Conservation (phyloP, 2,797 vertebrate species). For the Synanceia verrucosa region DNA sequence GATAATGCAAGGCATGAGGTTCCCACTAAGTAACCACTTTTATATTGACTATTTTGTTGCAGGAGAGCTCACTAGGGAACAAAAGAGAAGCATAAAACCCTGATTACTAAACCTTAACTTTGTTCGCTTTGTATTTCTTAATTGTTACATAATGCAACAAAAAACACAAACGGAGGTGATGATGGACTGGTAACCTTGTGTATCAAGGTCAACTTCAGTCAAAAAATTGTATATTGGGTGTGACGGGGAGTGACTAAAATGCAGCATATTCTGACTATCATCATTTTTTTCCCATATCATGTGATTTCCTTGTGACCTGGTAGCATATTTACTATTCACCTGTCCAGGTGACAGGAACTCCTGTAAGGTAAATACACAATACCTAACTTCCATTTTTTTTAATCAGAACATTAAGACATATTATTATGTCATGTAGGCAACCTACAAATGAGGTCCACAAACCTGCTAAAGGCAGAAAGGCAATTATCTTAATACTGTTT, state of each 20-base stretch:
- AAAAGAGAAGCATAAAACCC: background rate
- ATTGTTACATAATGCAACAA: background rate
- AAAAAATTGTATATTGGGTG: background rate
- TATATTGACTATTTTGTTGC: background rate
- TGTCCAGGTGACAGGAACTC: background rate
- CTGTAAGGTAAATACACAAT: background rate
- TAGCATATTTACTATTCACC: background rate
- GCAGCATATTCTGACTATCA: background rate
- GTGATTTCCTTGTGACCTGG: background rate
- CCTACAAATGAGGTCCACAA: background rate
- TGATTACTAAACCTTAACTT: background rate
- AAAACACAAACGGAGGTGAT: background rate
- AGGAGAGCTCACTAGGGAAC: background rate
- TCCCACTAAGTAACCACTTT: background rate
- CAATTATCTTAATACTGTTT: slow-evolving; percentile 65
- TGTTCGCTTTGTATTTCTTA: background rate
- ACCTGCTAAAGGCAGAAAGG: slow-evolving; percentile 44
- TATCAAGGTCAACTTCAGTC: background rate
- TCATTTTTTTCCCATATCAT: background rate
- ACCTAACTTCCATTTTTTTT: background rate
- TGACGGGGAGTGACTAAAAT: background rate
- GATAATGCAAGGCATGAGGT: background rate
- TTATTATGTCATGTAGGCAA: background rate
- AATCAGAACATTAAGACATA: background rate
- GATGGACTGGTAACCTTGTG: background rate